Percentiles rank a stretch among this genome's conserved stretches.
Conservation (phyloP, 1,140 invertebrate species). For the Drosophila miranda region DNA sequence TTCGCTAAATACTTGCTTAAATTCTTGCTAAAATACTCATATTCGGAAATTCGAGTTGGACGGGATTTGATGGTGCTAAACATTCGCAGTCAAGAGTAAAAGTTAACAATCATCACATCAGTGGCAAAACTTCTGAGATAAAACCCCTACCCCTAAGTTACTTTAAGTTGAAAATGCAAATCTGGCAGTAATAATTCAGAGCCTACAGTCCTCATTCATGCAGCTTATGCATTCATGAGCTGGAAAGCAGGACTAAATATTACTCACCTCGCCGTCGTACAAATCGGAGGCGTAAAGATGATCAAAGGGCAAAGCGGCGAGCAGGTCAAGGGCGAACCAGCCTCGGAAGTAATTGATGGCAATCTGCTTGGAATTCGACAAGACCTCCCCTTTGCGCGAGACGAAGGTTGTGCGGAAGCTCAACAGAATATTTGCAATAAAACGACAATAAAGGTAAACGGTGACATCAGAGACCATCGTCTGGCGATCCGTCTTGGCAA, state of each 20-base stretch:
- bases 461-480: slow-evolving; percentile 94
- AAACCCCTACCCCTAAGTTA: too few species aligned
- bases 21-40: background rate
- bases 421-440: slow-evolving; percentile 95
- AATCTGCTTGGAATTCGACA: slow-evolving; percentile 94
- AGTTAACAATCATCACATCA: slow-evolving; percentile 7
- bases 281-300: slow-evolving; percentile 94
- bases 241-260: background rate
- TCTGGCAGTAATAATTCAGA: slow-evolving; percentile 34
- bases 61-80: too few species aligned
- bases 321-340: slow-evolving; percentile 97
- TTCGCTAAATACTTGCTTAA: slow-evolving; percentile 20
- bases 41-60: too few species aligned
- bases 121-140: too few species aligned
- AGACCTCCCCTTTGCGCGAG: slow-evolving; percentile 99
- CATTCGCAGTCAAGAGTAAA: background rate
- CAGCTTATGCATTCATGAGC: background rate
- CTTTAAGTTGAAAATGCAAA: slow-evolving; percentile 16
- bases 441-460: slow-evolving; percentile 70
- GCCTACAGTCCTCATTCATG: slow-evolving; percentile 27
- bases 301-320: slow-evolving; percentile 98
- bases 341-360: slow-evolving; percentile 96
- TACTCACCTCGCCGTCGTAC: slow-evolving; percentile 91
- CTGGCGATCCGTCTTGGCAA: slow-evolving; percentile 90
- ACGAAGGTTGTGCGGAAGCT: slow-evolving; percentile 99